Evolutionary conservation across 2,113 vertebrate genomes (phyloP), one percentile per base, ranked within the genome.

Genomic region (Eptesicus fuscus): DNA sequence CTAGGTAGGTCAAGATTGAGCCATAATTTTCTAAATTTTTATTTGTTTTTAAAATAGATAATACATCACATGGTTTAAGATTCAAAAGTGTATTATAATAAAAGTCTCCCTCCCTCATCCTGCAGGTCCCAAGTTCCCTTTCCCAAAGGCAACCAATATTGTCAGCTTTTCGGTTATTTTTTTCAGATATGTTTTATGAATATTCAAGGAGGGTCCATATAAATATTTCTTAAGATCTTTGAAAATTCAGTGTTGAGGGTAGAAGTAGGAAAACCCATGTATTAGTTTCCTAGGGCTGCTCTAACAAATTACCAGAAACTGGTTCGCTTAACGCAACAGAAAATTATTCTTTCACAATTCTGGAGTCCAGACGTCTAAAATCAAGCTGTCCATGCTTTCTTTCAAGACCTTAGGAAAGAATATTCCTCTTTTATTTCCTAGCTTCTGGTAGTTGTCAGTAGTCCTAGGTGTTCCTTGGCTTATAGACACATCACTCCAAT

Each of bases 181-280:
- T 95, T 82, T 56, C 77, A 90, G 71, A 94, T 23, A 40, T 49
- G 1, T 90, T 89, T 94, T 89, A 63, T 95, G 70, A 91, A 83
- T 91, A 93, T 94, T 95, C 23, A 91, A 95, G n/a, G 10, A 53
- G 7, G 40, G 61, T 74, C 70, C 65, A 80, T 86, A 61, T 95
- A 90, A 92, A 65, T 90, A 83, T 93, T 96, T 94, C 63, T 37
- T 70, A 93, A 74, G 83, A 89, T 80, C 47, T 95, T 86, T 76
- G 84, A 92, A 89, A 95, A 67, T 88, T 84, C 61, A 74, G 0
- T 65, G 47, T 13, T 80, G 35, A 76, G 63, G 17, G 40, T 56
- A 89, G 35, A 94, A 49, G 53, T 73, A 93, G 65, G 47, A 89
- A 74, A 95, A 49, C 22, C 53, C 53, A 56, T 56, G 16, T 56